Evolutionary conservation across 2,888 invertebrate genomes (phyloP).

Genomic region (Cosmorhoe ocellata): DNA sequence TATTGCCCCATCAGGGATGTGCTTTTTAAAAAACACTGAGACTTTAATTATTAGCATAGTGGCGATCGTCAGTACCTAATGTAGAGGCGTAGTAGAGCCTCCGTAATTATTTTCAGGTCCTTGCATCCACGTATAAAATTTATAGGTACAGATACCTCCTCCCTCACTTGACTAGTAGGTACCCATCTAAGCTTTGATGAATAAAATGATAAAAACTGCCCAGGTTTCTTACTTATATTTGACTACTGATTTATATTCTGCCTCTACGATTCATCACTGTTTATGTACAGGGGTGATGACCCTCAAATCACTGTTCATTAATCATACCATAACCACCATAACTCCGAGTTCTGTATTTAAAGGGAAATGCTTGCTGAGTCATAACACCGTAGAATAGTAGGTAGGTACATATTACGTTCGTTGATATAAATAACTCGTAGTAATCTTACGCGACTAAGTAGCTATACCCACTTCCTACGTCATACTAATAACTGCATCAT

Average conservation of each 20-base stretch:
- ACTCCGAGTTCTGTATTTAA: constrained; percentile 42
- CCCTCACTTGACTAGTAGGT: too few relatives aligned
- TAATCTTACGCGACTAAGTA: neutral
- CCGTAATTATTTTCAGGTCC: neutral
- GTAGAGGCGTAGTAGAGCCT: neutral
- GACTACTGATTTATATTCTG: constrained; percentile 7
- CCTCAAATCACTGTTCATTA: constrained; percentile 42
- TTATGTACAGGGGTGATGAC: constrained; percentile 42
- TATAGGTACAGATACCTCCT: too few relatives aligned
- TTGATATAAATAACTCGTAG: constrained; percentile 1
- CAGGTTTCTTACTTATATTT: neutral
- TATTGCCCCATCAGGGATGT: too few relatives aligned
- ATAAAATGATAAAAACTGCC: too few relatives aligned
- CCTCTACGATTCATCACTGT: constrained; percentile 36
- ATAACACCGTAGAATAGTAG: constrained; percentile 48
- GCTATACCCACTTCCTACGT: too few relatives aligned
- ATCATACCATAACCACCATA: constrained; percentile 43
- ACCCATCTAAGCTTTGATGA: too few relatives aligned
- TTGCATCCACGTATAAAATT: neutral
- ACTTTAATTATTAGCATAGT: too few relatives aligned
- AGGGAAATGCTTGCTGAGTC: constrained; percentile 41
- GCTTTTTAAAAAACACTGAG: too few relatives aligned
- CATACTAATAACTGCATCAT: too few relatives aligned
- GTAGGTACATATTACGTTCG: constrained; percentile 23
- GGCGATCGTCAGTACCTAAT: too few relatives aligned